Percentiles rank a stretch among this genome's conserved stretches.
These are phyloP conservation scores for Tragelaphus imberbis DNA, from an alignment of 2,113 vertebrate genomes.

Conservation along the genomic window DNA sequence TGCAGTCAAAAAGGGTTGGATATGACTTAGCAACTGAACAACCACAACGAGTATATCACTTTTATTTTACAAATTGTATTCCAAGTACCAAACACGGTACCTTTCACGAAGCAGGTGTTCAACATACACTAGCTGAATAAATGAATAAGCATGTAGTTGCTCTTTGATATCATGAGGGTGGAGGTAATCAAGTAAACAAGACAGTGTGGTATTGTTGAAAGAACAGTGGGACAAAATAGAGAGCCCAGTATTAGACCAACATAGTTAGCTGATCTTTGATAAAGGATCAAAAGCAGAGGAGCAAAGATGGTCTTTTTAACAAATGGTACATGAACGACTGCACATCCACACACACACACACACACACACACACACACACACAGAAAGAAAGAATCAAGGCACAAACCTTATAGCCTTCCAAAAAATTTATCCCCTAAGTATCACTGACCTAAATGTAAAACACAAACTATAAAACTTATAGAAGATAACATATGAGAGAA, in stretches of 20 bases:
- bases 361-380: rapidly evolving
- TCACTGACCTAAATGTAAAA: not conserved
- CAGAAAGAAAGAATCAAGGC: not conserved
- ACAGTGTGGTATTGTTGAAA: not conserved
- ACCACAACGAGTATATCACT: not conserved
- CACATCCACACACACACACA: not conserved
- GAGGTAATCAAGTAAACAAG: not conserved
- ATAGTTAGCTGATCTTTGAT: not conserved
- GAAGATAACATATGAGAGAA: not conserved
- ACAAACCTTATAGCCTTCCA: not conserved
- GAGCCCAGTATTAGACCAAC: not conserved
- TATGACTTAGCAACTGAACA: not conserved
- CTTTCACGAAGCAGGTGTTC: not conserved
- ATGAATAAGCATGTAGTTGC: not conserved
- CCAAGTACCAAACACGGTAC: not conserved
- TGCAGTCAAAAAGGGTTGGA: not conserved
- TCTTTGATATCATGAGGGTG: not conserved
- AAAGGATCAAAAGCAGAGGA: not conserved
- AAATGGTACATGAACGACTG: not conserved
- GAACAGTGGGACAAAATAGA: not conserved
- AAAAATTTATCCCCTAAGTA: not conserved
- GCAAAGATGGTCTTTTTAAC: not conserved
- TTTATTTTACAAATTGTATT: not conserved
- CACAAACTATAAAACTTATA: not conserved
- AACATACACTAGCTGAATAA: not conserved